Evolutionary conservation across 2,797 vertebrate species (phyloP).

Genomic region (Parauchenoglanis punctatus): DNA sequence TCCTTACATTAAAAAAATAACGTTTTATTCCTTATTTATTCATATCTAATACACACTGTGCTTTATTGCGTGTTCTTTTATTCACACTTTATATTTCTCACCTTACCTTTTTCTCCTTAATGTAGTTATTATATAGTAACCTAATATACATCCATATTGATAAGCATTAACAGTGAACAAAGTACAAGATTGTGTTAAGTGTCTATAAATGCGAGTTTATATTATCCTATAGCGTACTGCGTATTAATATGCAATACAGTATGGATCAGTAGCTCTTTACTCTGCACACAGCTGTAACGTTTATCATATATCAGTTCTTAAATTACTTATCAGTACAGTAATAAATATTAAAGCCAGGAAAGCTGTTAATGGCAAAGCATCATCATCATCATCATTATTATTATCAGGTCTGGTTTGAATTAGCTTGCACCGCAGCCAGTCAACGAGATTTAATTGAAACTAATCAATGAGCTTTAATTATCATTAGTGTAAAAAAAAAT

Average conservation of each 20-base stretch:
- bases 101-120: not conserved
- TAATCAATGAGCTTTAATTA: conserved; percentile 68
- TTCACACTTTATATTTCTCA: not conserved
- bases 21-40: not conserved
- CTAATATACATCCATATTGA: not conserved
- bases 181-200: not conserved
- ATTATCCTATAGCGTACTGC: not conserved
- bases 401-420: conserved; percentile 50
- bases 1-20: not conserved
- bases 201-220: not conserved
- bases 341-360: conserved; percentile 22
- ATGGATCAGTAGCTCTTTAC: not conserved
- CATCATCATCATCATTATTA: conserved; percentile 34
- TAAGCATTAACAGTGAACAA: not conserved
- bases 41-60: not conserved
- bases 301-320: not conserved
- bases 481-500: conserved; percentile 55
- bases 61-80: not conserved
- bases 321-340: not conserved
- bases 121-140: not conserved
- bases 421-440: conserved; percentile 48
- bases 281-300: not conserved
- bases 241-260: not conserved
- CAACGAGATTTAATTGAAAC: conserved; percentile 61
- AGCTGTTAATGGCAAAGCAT: not conserved